Evolutionary conservation across 2,113 vertebrate genomes (phyloP).

Genomic region (Cariama cristata): DNA sequence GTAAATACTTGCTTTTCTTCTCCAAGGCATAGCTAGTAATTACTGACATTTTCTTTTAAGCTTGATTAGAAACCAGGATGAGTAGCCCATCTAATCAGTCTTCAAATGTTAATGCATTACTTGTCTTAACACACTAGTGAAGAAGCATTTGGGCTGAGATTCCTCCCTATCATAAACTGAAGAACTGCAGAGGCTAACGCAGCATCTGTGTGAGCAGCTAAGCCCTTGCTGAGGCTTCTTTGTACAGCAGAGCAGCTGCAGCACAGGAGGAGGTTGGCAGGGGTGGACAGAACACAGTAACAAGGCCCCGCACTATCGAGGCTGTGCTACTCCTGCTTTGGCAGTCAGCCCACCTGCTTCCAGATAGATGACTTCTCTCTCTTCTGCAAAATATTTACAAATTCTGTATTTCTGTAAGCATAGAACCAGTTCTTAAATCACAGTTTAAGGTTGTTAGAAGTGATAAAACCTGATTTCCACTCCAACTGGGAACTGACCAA

Average conservation of each 20-base stretch:
- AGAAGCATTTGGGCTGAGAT: background rate
- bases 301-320: rapidly evolving
- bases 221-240: background rate
- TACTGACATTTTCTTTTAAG: background rate
- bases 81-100: background rate
- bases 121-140: background rate
- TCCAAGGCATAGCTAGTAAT: background rate
- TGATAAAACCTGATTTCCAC: background rate
- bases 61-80: background rate
- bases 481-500: background rate
- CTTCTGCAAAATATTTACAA: background rate
- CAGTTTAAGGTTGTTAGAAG: background rate
- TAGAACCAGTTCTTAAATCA: background rate
- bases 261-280: background rate
- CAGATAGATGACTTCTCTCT: background rate
- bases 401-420: background rate
- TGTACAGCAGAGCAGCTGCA: background rate
- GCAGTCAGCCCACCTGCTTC: background rate
- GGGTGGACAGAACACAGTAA: background rate
- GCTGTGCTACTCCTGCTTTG: background rate
- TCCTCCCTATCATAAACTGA: background rate
- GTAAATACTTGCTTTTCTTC: background rate
- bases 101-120: background rate
- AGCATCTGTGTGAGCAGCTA: background rate
- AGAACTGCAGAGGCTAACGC: background rate